A percentile compares a stretch with the other conserved stretches of the same genome.
Conservation (phyloP, 1,140 invertebrate genomes). For the Dendroctonus valens region DNA sequence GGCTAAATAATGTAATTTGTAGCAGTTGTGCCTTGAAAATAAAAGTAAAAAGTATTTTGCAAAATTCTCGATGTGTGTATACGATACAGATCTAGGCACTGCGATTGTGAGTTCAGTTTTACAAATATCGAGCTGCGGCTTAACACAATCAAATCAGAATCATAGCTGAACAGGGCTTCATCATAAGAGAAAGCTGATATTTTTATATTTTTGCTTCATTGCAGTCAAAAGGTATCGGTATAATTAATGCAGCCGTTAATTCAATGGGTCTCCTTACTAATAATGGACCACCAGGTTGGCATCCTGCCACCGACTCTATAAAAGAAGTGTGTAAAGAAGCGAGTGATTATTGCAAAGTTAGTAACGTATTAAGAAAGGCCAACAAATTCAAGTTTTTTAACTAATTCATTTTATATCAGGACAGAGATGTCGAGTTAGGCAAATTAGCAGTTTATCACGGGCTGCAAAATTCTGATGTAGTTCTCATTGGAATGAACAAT, state of each 20-base stretch:
- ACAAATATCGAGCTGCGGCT: no score
- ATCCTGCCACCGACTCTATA: conserved; percentile 71
- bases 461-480: conserved; percentile 58
- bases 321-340: conserved; percentile 65
- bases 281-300: conserved; percentile 76
- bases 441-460: conserved; percentile 70
- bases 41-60: no score
- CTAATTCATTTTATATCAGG: conserved; percentile 47
- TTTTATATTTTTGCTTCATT: no score
- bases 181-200: no score
- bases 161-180: no score
- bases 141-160: no score
- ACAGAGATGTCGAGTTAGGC: conserved; percentile 64
- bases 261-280: conserved; percentile 81
- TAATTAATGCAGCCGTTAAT: conserved; percentile 79
- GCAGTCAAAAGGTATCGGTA: conserved; percentile 57
- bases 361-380: not conserved
- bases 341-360: conserved; percentile 59
- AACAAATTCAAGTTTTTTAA: not conserved
- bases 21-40: no score
- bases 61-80: no score
- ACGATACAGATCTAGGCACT: no score
- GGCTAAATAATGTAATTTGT: no score
- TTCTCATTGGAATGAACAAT: conserved; percentile 70
- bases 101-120: no score